These are phyloP conservation scores for Aphelocoma californica DNA, from an alignment of 2,797 vertebrate species.

Conservation along the genomic window DNA sequence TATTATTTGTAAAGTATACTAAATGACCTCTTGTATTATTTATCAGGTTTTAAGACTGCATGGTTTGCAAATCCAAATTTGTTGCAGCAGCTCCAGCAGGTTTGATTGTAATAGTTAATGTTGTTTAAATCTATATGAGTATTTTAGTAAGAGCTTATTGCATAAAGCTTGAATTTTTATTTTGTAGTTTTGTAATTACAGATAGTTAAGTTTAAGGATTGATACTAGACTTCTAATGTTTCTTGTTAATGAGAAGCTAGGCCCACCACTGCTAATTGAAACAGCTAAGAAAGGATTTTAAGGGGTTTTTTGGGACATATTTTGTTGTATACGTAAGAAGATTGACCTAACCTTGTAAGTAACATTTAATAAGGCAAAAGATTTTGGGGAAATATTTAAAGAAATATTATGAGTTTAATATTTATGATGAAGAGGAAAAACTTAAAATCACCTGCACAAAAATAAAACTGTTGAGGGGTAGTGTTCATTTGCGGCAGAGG, in stretches of 20 bases:
- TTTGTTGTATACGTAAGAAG: background rate
- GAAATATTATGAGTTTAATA: background rate
- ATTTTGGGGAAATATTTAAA: background rate
- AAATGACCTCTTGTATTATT: background rate
- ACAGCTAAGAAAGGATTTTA: background rate
- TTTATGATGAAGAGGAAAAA: background rate
- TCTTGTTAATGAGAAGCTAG: conserved; percentile 17
- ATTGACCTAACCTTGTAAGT: background rate
- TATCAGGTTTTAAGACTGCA: background rate
- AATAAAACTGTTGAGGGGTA: background rate
- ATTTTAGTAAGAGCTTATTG: background rate
- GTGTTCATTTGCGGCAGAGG: background rate
- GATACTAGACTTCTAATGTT: conserved; percentile 7
- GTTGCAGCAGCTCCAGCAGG: background rate
- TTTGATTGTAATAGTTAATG: background rate
- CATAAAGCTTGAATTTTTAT: background rate
- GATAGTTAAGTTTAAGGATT: background rate
- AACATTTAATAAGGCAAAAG: background rate
- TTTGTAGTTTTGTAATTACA: background rate
- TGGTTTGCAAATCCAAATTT: background rate
- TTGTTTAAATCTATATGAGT: background rate
- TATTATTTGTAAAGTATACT: background rate
- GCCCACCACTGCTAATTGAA: background rate
- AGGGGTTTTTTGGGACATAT: background rate
- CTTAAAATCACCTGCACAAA: background rate